These are phyloP conservation scores for Hydraecia micacea DNA, from an alignment of 2,888 invertebrate species.

Conservation along the genomic window DNA sequence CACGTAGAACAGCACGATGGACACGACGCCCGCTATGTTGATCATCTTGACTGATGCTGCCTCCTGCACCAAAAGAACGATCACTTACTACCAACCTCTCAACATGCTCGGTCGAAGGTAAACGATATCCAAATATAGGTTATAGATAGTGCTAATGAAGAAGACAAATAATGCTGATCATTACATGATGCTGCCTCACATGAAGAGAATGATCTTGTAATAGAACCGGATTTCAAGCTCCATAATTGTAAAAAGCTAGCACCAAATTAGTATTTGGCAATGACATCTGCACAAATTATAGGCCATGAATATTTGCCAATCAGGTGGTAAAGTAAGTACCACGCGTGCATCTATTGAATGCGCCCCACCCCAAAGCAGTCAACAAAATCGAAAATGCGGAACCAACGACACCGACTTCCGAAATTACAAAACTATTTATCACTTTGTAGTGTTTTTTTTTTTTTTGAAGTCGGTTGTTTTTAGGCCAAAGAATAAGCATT, in stretches of 20 bases:
- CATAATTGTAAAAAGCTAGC: background rate
- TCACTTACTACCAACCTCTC: background rate
- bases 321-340: too few species aligned
- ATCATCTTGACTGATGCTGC: conserved; percentile 92
- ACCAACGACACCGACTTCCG: too few species aligned
- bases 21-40: conserved; percentile 97
- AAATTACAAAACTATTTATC: too few species aligned
- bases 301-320: background rate
- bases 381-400: too few species aligned
- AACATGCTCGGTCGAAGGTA: background rate
- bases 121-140: background rate
- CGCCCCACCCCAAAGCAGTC: background rate
- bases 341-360: too few species aligned
- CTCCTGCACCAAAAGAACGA: conserved; percentile 38
- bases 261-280: background rate
- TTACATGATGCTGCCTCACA: background rate
- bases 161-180: background rate
- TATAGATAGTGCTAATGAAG: background rate
- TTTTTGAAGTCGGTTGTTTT: too few species aligned
- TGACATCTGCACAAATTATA: background rate
- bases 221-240: background rate
- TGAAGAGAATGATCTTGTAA: background rate
- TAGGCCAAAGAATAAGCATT: background rate
- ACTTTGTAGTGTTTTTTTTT: too few species aligned
- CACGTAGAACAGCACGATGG: conserved; percentile 98